Evolutionary conservation across 2,113 vertebrate genomes (phyloP).

Genomic region (Dicentrarchus labrax): DNA sequence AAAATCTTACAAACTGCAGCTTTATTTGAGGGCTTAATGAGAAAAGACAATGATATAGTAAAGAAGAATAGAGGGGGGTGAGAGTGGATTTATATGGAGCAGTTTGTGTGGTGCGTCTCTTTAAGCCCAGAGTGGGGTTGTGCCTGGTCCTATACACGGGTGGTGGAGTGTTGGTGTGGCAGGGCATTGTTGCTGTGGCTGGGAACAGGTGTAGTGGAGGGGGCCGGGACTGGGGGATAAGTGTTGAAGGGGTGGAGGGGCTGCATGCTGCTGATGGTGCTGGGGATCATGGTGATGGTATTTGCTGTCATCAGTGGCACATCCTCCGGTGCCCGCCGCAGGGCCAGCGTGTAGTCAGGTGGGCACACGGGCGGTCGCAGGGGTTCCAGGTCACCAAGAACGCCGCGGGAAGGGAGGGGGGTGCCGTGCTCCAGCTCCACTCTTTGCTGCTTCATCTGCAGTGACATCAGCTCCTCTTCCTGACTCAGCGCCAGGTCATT

Average conservation of each 20-base stretch:
- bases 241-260: constrained; percentile 98
- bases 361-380: constrained; percentile 92
- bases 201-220: constrained; percentile 91
- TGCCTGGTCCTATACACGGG: constrained; percentile 86
- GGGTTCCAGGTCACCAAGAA: constrained; percentile 83
- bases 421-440: constrained; percentile 91
- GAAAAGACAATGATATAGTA: constrained; percentile 60
- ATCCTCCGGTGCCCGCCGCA: constrained; percentile 97
- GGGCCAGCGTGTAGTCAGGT: constrained; percentile 98
- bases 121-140: constrained; percentile 70
- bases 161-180: constrained; percentile 94
- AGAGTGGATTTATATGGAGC: constrained; percentile 67
- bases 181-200: constrained; percentile 95
- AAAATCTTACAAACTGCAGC: constrained; percentile 82
- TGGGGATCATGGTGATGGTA: constrained; percentile 98
- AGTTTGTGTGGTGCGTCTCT: constrained; percentile 73
- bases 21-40: constrained; percentile 79
- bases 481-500: constrained; percentile 97
- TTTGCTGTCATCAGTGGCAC: constrained; percentile 98
- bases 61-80: constrained; percentile 53
- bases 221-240: constrained; percentile 93
- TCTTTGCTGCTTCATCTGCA: constrained; percentile 99
- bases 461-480: constrained; percentile 99
- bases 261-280: constrained; percentile 98
- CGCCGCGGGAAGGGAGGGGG: constrained; percentile 79